A percentile compares a stretch with the other conserved stretches of the same genome.
These are phyloP conservation scores for Hipposideros larvatus DNA, from an alignment of 2,797 vertebrate genomes.

Conservation along the genomic window DNA sequence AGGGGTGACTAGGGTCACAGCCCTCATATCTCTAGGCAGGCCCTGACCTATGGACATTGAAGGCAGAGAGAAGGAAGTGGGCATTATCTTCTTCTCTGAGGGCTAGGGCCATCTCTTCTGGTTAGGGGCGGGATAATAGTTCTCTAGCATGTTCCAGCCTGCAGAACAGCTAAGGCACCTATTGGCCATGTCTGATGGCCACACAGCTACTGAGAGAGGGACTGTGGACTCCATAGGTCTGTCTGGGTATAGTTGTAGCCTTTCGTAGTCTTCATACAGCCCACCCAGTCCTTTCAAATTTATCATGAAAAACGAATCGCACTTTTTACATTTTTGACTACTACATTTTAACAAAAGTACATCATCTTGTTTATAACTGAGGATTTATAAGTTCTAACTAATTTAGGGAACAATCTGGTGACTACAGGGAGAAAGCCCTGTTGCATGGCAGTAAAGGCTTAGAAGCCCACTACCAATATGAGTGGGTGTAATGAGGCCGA, in stretches of 20 bases:
- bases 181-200: neutral
- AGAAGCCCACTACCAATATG: neutral
- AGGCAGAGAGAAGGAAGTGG: conserved; percentile 8
- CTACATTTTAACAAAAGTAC: neutral
- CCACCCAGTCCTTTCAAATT: neutral
- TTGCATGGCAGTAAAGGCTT: neutral
- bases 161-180: neutral
- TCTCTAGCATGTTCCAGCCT: neutral
- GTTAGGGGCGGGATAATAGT: neutral
- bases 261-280: neutral
- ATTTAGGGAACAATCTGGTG: neutral
- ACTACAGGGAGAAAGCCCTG: neutral
- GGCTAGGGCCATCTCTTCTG: neutral
- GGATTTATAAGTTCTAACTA: neutral
- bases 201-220: neutral
- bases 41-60: neutral
- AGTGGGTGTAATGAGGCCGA: neutral
- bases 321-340: neutral
- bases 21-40: neutral
- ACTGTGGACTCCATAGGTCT: neutral
- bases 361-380: neutral
- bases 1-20: neutral
- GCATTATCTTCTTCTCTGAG: neutral
- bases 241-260: neutral
- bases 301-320: neutral